phyloP scores from a whole-genome alignment of 2,888 invertebrate species.

The Agelastica alni region DNA sequence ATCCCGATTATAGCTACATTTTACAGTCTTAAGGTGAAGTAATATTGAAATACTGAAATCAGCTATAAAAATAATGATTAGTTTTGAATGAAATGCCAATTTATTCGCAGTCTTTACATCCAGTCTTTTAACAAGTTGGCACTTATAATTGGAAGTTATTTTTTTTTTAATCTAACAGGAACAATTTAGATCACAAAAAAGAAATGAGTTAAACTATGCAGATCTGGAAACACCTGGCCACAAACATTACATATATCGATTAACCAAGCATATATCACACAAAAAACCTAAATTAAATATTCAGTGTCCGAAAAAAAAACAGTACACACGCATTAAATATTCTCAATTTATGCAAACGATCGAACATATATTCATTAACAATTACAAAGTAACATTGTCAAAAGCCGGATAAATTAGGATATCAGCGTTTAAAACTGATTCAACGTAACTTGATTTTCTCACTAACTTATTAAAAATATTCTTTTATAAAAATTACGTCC shows the following conservation, averaged over 20 bases:
- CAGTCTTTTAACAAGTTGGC: constrained; percentile 39
- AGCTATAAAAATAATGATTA: constrained; percentile 1
- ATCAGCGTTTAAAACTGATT: no score
- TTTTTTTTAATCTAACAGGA: constrained; percentile 30
- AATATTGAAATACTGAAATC: constrained; percentile 11
- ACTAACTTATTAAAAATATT: no score
- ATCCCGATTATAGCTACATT: constrained; percentile 7
- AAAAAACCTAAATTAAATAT: no score
- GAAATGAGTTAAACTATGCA: neutral
- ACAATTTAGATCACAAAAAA: constrained; percentile 34
- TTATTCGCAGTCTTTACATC: constrained; percentile 36
- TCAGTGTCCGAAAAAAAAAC: no score
- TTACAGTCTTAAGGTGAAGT: constrained; percentile 18
- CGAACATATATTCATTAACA: no score
- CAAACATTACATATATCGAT: neutral
- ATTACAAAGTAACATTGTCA: no score
- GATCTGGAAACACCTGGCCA: neutral
- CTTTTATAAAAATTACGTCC: no score
- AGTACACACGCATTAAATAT: no score
- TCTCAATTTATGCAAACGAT: no score
- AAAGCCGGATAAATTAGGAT: no score
- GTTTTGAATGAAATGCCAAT: constrained; percentile 15
- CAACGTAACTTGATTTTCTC: no score
- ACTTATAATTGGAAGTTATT: constrained; percentile 35
- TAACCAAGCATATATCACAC: no score